Evolutionary conservation across 2,113 vertebrate genomes (phyloP), one percentile per base, ranked within the genome.

Genomic region (Chaetura pelagica): DNA sequence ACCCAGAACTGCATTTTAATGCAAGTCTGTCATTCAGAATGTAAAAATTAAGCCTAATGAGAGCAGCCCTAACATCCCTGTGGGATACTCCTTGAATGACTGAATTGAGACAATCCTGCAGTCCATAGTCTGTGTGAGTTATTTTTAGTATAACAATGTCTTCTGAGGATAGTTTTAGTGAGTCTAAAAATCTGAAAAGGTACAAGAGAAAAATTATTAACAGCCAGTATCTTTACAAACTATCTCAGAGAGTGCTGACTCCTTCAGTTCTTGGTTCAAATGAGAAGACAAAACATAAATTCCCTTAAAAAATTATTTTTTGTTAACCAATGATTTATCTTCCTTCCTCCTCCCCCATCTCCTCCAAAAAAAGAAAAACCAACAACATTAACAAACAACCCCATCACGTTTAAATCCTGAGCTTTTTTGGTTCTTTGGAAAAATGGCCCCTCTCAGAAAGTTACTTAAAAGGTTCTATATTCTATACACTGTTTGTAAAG

Each of bases 41-140:
- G 84, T 99, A 99, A 94, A 99, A 98, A 67, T 96, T 97, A 96
- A 99, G 98, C 90, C 98, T 98, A 30, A 97, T 98, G 78, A 99
- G 95, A 89, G 99, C 98, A 51, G 98, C 96, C 88, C 98, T 98
- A 79, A 99, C 99, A 15, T 98, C 98, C 49, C 96, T 94, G 96
- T 99, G 99, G 63, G 98, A 98, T 13, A 82, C 87, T n/a, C 99
- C 99, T 9, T 95, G 98, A 85, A 92, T 63, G 8, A 99, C 97
- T 84, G 97, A 97, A 88, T 96, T 95, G 85, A 99, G 96, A 94
- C 99, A 99, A 87, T 98, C 98, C 92, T 97, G 98, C 83, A 99
- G 97, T 10, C 98, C 99, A 24, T 82, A 96, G 10, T 93, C 97
- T 40, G 96, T 88, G 76, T 98, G 98, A 24, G 98, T 98, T 24